Conservation (phyloP, 2,888 invertebrate species). For the Aphelenchoides bicaudatus region DNA sequence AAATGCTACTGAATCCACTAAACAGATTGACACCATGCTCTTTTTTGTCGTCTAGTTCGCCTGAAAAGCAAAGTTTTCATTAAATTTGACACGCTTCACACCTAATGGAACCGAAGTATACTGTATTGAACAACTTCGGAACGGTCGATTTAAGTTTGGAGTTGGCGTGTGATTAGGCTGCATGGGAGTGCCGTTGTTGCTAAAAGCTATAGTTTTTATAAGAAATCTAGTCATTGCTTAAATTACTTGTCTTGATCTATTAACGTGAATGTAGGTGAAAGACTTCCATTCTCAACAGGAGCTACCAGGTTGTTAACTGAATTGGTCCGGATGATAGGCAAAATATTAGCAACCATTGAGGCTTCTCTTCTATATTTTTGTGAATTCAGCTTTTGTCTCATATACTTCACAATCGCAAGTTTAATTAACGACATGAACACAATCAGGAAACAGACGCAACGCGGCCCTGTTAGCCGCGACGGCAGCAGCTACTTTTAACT, state of each 20-base stretch:
- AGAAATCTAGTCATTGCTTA: not conserved
- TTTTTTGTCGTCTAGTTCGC: not conserved
- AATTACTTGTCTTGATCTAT: not conserved
- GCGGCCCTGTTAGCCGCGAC: too few relatives aligned
- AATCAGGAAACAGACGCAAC: conserved; percentile 57
- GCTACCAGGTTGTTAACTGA: not conserved
- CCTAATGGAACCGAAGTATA: conserved; percentile 36
- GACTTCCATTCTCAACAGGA: conserved; percentile 5
- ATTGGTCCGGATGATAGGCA: conserved; percentile 25
- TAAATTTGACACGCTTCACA: conserved; percentile 12
- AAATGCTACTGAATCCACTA: conserved; percentile 10
- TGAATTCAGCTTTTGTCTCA: conserved; percentile 40
- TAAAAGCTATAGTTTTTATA: not conserved
- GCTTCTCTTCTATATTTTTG: conserved; percentile 20
- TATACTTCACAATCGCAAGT: conserved; percentile 56
- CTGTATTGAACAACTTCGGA: conserved; percentile 19
- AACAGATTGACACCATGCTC: conserved; percentile 25
- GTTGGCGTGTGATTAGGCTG: not conserved
- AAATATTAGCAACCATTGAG: conserved; percentile 23
- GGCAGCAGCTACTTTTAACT: too few relatives aligned
- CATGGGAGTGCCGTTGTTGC: not conserved
- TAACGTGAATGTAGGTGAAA: too few relatives aligned
- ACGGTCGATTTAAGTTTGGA: not conserved
- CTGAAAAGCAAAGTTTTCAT: too few relatives aligned
- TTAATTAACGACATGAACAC: conserved; percentile 59